These are phyloP conservation scores for Eupleurogrammus muticus DNA, from an alignment of 2,797 vertebrate genomes.

Conservation along the genomic window DNA sequence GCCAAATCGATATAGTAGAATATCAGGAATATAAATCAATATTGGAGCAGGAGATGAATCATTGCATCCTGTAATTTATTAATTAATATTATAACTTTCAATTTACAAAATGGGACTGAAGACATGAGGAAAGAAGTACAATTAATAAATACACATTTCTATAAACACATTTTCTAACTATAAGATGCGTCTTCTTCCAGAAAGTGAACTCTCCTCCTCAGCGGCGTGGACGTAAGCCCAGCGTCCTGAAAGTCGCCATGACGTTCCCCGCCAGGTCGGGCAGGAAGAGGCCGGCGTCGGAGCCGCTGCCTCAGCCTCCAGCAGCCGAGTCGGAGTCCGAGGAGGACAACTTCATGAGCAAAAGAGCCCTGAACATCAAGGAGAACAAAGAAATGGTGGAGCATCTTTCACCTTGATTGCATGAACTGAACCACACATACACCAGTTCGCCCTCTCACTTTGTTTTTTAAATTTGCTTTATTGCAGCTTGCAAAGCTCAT, in stretches of 20 bases:
- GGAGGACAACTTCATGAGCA: conserved; percentile 87
- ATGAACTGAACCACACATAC: background rate
- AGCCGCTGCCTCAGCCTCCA: conserved; percentile 55
- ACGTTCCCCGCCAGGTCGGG: conserved; percentile 85
- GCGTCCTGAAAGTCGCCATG: conserved; percentile 89
- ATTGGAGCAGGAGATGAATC: too few relatives aligned
- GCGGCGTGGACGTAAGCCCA: conserved; percentile 72
- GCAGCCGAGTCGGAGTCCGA: conserved; percentile 79
- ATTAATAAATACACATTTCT: too few relatives aligned
- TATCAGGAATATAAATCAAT: too few relatives aligned
- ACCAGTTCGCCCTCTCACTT: background rate
- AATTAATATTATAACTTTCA: too few relatives aligned
- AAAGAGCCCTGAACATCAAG: conserved; percentile 96
- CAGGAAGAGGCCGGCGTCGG: conserved; percentile 63
- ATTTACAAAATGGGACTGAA: too few relatives aligned
- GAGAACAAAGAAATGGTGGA: conserved; percentile 98
- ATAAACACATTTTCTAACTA: too few relatives aligned
- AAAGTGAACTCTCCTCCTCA: conserved; percentile 78
- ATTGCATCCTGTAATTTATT: too few relatives aligned
- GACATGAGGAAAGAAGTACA: too few relatives aligned
- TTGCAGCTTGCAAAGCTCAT: conserved; percentile 97
- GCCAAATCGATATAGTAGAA: too few relatives aligned
- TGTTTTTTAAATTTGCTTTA: too few relatives aligned
- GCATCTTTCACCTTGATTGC: background rate
- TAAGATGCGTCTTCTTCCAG: conserved; percentile 70